Percentiles rank a stretch among this genome's conserved stretches.
These are phyloP conservation scores for Sinella curviseta DNA, from an alignment of 1,140 invertebrate species.

Conservation along the genomic window DNA sequence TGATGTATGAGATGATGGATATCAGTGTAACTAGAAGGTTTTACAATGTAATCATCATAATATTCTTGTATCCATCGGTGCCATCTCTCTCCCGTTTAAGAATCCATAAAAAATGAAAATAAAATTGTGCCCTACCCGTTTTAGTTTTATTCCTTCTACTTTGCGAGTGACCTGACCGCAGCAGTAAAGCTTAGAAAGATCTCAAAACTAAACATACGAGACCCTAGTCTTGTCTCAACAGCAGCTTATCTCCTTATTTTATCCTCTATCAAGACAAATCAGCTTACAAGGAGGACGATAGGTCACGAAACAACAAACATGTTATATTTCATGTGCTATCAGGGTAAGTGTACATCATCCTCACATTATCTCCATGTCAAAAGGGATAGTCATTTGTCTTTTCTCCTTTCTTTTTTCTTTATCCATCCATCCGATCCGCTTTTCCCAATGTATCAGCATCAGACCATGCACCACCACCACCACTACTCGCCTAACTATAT, in stretches of 20 bases:
- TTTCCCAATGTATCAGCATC: neutral
- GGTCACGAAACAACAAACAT: neutral
- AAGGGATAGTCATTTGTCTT: conserved; percentile 22
- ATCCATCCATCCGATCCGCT: neutral
- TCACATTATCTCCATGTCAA: conserved; percentile 5
- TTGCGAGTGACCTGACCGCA: neutral
- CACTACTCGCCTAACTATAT: neutral
- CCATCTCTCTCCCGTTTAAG: neutral
- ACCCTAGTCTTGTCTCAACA: neutral
- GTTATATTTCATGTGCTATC: neutral
- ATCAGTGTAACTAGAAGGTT: neutral
- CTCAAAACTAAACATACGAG: neutral
- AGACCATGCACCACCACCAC: neutral
- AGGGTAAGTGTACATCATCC: neutral
- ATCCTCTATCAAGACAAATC: neutral
- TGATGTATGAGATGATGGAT: neutral
- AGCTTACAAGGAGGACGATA: neutral
- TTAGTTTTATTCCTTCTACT: neutral
- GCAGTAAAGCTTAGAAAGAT: neutral
- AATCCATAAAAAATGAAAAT: neutral
- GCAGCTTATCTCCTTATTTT: neutral
- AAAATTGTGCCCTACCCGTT: neutral
- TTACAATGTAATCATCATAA: neutral
- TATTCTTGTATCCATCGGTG: neutral
- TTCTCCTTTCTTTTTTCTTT: neutral